These are phyloP conservation scores for Dermochelys coriacea DNA, from an alignment of 2,797 vertebrate species.

Conservation along the genomic window DNA sequence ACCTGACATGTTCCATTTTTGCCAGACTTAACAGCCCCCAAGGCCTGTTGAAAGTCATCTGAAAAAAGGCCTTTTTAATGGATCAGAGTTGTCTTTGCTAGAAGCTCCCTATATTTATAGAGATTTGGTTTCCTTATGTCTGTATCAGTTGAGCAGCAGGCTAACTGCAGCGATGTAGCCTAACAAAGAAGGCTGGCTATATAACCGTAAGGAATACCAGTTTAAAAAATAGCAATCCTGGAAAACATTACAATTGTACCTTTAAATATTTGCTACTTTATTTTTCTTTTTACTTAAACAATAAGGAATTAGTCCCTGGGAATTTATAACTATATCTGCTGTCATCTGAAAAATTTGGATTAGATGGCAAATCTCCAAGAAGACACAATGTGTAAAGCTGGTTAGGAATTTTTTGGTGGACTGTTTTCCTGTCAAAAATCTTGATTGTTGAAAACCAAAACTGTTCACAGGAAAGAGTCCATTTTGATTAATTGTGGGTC, in stretches of 20 bases:
- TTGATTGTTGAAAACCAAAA: not conserved
- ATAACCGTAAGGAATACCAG: not conserved
- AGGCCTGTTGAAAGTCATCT: conserved; percentile 69
- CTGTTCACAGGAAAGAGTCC: not conserved
- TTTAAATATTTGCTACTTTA: not conserved
- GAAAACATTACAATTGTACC: conserved; percentile 6
- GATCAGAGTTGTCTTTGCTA: conserved; percentile 38
- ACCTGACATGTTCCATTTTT: conserved; percentile 75
- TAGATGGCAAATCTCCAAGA: conserved; percentile 8
- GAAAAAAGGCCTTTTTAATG: conserved; percentile 24
- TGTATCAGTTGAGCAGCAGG: not conserved
- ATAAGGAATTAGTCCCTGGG: conserved; percentile 1
- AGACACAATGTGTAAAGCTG: not conserved
- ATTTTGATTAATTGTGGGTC: not conserved
- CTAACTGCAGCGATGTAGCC: not conserved
- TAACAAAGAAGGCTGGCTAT: conserved; percentile 47
- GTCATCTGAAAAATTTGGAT: conserved; percentile 18
- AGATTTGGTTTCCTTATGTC: conserved; percentile 25
- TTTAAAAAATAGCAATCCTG: not conserved
- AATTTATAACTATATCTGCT: conserved; percentile 27
- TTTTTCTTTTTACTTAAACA: conserved; percentile 7
- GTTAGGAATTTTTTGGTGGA: not conserved
- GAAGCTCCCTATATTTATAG: conserved; percentile 2
- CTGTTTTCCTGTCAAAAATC: not conserved
- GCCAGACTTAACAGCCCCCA: conserved; percentile 61